phyloP scores from a whole-genome alignment of 2,113 vertebrate species.

The Gulo gulo region DNA sequence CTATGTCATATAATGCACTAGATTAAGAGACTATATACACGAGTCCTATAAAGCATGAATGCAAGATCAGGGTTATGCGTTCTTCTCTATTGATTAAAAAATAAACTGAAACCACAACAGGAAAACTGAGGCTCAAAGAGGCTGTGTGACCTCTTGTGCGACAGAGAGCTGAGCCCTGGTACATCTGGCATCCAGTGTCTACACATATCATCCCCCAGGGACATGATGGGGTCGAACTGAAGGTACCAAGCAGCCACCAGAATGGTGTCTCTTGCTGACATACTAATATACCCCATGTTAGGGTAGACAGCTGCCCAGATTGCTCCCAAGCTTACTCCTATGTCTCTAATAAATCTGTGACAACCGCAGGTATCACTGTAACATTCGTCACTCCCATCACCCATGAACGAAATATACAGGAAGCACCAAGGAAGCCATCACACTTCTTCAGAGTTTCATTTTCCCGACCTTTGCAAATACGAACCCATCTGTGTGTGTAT shows the following conservation, averaged over 20 bases:
- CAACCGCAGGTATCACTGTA: background rate
- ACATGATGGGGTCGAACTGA: background rate
- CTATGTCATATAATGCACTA: background rate
- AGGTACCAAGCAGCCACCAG: background rate
- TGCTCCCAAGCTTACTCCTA: background rate
- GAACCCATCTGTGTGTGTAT: background rate
- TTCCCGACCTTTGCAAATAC: background rate
- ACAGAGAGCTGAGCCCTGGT: background rate
- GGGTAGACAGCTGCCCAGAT: fast-evolving
- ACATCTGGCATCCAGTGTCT: fast-evolving
- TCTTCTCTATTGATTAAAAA: background rate
- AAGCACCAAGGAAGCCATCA: background rate
- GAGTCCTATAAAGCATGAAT: background rate
- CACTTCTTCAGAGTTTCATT: background rate
- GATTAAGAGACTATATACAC: background rate
- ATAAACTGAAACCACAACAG: background rate
- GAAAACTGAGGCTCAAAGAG: background rate
- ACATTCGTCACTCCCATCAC: background rate
- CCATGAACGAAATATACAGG: background rate
- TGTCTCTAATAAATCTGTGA: background rate
- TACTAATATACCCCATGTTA: background rate
- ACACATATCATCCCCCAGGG: background rate
- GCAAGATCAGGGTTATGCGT: background rate
- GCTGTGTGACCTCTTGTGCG: background rate
- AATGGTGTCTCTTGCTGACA: background rate